Percentiles rank a stretch among this genome's conserved stretches.
Conservation (phyloP, 1,140 invertebrate genomes). For the Metaphire vulgaris region DNA sequence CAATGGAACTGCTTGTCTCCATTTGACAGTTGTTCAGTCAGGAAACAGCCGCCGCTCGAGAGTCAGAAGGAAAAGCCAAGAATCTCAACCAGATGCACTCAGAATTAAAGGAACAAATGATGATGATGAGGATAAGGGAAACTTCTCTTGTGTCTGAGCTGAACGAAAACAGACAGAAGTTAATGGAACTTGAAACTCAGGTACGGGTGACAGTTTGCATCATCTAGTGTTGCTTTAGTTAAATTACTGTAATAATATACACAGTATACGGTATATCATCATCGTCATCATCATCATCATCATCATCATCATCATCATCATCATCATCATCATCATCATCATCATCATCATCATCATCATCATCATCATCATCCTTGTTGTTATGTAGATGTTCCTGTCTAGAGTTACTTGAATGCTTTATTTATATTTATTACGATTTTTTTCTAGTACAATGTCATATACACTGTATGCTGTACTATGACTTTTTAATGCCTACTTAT, state of each 20-base stretch:
- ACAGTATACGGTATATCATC: too few species aligned
- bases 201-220: not conserved
- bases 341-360: not conserved
- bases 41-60: too few species aligned
- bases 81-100: not conserved
- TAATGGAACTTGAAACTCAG: conserved; percentile 93
- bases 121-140: conserved; percentile 90
- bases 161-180: conserved; percentile 86
- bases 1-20: too few species aligned
- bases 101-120: conserved; percentile 78
- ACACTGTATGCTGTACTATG: too few species aligned
- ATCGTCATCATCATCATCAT: not conserved
- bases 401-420: conserved; percentile 14
- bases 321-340: conserved; percentile 11
- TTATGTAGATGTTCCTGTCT: not conserved
- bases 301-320: not conserved
- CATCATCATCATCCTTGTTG: not conserved
- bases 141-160: conserved; percentile 86
- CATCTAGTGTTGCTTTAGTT: too few species aligned
- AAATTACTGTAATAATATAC: too few species aligned
- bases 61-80: not conserved
- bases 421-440: too few species aligned
- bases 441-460: too few species aligned
- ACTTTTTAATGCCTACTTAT: too few species aligned
- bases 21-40: too few species aligned